Conservation (phyloP, 2,888 invertebrate genomes). For the Sialis fuliginosa region DNA sequence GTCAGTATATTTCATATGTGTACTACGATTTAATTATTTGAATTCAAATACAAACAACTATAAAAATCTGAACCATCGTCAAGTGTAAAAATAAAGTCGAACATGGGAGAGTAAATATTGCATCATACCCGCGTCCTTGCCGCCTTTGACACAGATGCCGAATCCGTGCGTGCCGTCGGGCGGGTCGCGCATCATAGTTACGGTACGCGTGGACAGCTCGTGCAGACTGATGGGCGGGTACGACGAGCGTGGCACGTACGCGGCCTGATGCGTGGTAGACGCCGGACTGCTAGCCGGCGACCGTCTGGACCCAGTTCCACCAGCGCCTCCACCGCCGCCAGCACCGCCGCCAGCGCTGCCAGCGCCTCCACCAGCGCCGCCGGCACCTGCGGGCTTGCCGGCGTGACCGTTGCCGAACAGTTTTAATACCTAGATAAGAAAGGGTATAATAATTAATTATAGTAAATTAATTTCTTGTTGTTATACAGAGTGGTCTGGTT, state of each 20-base stretch:
- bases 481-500: too few relatives aligned
- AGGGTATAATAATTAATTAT: too few relatives aligned
- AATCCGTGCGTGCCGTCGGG: conserved; percentile 70
- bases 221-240: conserved; percentile 35
- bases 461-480: too few relatives aligned
- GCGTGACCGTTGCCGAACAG: conserved; percentile 30
- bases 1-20: too few relatives aligned
- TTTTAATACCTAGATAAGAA: conserved; percentile 24
- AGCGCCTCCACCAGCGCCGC: conserved; percentile 15
- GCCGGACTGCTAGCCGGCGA: conserved; percentile 64
- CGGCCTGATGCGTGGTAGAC: conserved; percentile 57
- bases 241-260: conserved; percentile 9
- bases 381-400: conserved; percentile 10
- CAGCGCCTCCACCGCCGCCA: conserved; percentile 3
- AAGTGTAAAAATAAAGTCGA: too few relatives aligned
- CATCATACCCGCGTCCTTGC: conserved; percentile 64
- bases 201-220: conserved; percentile 64
- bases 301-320: conserved; percentile 19
- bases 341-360: conserved; percentile 6
- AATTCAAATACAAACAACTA: too few relatives aligned
- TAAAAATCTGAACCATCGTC: too few relatives aligned
- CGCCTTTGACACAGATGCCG: conserved; percentile 82
- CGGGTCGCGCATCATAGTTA: conserved; percentile 69
- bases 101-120: too few relatives aligned
- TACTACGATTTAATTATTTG: too few relatives aligned